A percentile compares a stretch with the other conserved stretches of the same genome.
These are phyloP conservation scores for Marcusenius ussheri DNA, from an alignment of 2,113 vertebrate species.

Conservation along the genomic window DNA sequence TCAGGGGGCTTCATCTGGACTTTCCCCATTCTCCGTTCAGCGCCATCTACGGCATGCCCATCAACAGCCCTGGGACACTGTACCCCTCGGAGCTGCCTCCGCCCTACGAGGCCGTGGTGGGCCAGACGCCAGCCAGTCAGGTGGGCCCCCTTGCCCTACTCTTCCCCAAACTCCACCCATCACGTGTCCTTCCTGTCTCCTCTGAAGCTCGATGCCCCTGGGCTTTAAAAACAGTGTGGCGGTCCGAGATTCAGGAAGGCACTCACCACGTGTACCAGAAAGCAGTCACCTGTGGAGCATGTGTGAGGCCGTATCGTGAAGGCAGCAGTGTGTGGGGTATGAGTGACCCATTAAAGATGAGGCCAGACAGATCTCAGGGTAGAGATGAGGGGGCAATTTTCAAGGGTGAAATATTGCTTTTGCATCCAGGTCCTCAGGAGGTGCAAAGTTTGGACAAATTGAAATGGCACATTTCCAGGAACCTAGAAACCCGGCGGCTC, in stretches of 20 bases:
- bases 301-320: not conserved
- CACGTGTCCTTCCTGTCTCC: not conserved
- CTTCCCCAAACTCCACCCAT: not conserved
- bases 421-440: slow-evolving; percentile 6
- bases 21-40: slow-evolving; percentile 81
- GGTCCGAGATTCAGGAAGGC: not conserved
- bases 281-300: not conserved
- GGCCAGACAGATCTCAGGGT: not conserved
- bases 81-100: slow-evolving; percentile 90
- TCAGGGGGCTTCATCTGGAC: slow-evolving; percentile 80
- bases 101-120: slow-evolving; percentile 87
- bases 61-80: slow-evolving; percentile 82
- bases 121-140: slow-evolving; percentile 72
- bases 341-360: not conserved
- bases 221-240: not conserved
- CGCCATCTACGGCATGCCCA: slow-evolving; percentile 79
- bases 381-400: not conserved
- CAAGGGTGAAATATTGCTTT: not conserved
- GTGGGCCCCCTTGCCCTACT: slow-evolving; percentile 53
- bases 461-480: slow-evolving; percentile 15
- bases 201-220: too few relatives aligned
- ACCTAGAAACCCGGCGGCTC: not conserved
- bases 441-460: not conserved
- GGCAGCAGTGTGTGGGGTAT: not conserved
- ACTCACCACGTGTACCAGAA: not conserved